Conservation (phyloP, 2,113 vertebrate genomes). For the Callipepla squamata region DNA sequence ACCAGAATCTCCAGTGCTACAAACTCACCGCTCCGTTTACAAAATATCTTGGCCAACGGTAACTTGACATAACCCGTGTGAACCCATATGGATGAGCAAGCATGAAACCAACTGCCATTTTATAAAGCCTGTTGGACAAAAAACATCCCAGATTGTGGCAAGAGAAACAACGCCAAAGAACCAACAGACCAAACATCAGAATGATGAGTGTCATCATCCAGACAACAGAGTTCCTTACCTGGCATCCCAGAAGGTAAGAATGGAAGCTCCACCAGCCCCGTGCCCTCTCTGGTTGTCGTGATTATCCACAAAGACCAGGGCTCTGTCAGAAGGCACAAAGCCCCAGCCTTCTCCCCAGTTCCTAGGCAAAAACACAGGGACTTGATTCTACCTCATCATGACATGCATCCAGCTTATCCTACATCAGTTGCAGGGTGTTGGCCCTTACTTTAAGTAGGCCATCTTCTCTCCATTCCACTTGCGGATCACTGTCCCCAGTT, state of each 20-base stretch:
- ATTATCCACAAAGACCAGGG: conserved; percentile 93
- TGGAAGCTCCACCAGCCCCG: conserved; percentile 87
- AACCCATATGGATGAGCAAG: conserved; percentile 93
- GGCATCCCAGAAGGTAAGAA: conserved; percentile 91
- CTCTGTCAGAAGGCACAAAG: conserved; percentile 83
- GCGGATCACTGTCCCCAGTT: conserved; percentile 86
- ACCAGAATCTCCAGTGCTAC: accelerated
- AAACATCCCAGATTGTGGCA: background rate
- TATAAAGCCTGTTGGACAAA: conserved; percentile 80
- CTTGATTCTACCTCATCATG: background rate
- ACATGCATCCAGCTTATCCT: accelerated
- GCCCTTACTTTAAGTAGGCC: conserved; percentile 83
- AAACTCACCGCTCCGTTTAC: conserved; percentile 83
- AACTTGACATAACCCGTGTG: conserved; percentile 94
- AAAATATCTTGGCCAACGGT: conserved; percentile 84
- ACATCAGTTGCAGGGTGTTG: too few relatives aligned
- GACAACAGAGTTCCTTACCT: conserved; percentile 59
- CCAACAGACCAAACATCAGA: too few relatives aligned
- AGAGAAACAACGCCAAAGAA: background rate
- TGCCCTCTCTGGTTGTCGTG: conserved; percentile 95
- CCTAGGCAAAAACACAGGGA: conserved; percentile 70
- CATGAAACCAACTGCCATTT: conserved; percentile 91
- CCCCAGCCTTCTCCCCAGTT: conserved; percentile 96
- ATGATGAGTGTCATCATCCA: background rate
- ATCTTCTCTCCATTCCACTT: conserved; percentile 92